Percentiles rank a stretch among this genome's conserved stretches.
Conservation (phyloP, 2,888 invertebrate genomes). For the Stenotaenia linearis region DNA sequence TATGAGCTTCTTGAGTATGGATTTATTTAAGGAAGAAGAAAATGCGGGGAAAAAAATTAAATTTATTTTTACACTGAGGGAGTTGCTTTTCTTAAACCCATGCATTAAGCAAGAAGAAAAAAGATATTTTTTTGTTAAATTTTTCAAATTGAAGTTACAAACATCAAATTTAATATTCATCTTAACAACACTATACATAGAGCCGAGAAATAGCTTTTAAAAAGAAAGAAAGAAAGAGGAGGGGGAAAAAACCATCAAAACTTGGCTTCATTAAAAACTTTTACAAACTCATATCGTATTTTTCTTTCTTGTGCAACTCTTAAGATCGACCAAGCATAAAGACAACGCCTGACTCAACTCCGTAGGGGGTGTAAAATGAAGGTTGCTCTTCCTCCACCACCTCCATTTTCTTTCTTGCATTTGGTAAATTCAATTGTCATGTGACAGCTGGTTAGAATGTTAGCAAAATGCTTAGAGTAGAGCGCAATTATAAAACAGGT, state of each 20-base stretch:
- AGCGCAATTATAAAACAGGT: conserved; percentile 12
- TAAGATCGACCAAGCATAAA: conserved; percentile 14
- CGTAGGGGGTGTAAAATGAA: conserved; percentile 15
- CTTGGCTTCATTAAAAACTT: conserved; percentile 19
- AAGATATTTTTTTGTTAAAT: neutral
- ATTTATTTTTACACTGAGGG: neutral
- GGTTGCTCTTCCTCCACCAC: conserved; percentile 1
- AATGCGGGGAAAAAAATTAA: neutral
- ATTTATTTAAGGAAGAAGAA: neutral
- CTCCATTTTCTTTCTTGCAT: conserved; percentile 15
- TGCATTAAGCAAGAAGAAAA: neutral
- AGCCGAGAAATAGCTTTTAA: neutral
- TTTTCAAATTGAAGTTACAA: neutral
- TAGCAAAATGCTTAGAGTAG: conserved; percentile 6
- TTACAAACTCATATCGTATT: conserved; percentile 19
- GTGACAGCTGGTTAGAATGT: conserved; percentile 19
- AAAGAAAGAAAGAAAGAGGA: neutral
- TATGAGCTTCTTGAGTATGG: too few relatives aligned
- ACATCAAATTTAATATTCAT: conserved; percentile 15
- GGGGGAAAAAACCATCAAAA: neutral
- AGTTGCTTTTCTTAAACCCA: neutral
- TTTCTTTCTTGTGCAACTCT: neutral
- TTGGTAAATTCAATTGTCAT: conserved; percentile 14
- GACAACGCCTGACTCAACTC: conserved; percentile 19
- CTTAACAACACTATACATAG: neutral